phyloP scores from a whole-genome alignment of 2,797 vertebrate genomes.

The Urophycis tenuis region DNA sequence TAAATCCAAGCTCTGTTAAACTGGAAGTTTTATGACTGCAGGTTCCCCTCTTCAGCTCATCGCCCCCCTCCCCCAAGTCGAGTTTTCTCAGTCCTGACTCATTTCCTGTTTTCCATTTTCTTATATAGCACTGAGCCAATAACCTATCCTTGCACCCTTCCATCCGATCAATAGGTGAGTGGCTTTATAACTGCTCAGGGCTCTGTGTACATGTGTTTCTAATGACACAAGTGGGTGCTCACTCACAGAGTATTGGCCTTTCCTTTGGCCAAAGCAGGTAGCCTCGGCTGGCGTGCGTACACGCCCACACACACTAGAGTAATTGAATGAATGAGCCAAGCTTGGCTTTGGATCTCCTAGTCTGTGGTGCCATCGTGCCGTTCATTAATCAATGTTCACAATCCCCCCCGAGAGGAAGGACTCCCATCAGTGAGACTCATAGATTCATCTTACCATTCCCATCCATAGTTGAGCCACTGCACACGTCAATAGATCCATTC shows the following conservation, averaged over 20 bases:
- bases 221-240: not conserved
- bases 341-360: not conserved
- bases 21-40: not conserved
- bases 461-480: not conserved
- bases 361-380: not conserved
- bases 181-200: not conserved
- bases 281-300: not conserved
- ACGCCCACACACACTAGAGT: not conserved
- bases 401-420: not conserved
- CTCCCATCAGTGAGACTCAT: not conserved
- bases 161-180: constrained; percentile 1
- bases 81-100: not conserved
- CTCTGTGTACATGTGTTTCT: not conserved
- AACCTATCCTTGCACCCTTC: not conserved
- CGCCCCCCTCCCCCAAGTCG: not conserved
- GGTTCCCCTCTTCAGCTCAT: not conserved
- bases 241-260: not conserved
- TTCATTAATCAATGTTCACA: constrained; percentile 1
- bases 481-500: not conserved
- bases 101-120: not conserved
- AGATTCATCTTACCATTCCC: not conserved
- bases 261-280: not conserved
- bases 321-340: not conserved
- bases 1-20: not conserved
- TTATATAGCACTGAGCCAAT: not conserved